Evolutionary conservation across 2,888 invertebrate species (phyloP).

Genomic region (Holacanthella duospinosa): DNA sequence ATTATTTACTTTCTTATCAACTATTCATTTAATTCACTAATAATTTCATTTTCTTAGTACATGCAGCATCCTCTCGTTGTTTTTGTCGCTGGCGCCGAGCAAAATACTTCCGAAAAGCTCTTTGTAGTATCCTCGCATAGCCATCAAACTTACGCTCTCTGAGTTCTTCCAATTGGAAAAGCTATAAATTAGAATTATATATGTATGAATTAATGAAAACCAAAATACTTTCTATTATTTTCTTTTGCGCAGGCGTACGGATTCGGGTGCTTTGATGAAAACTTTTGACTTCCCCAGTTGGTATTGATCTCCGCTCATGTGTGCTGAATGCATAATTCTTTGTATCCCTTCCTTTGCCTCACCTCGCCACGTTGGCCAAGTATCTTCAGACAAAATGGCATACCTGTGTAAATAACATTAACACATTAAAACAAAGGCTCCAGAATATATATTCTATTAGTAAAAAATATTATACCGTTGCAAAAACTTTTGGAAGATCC

Average conservation of each 20-base stretch:
- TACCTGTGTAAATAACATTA: conserved; percentile 43
- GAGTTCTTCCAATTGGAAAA: conserved; percentile 57
- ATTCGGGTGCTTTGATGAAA: conserved; percentile 57
- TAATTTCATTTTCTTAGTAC: conserved; percentile 28
- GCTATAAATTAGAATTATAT: conserved; percentile 41
- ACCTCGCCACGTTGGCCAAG: conserved; percentile 52
- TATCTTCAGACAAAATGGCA: conserved; percentile 54
- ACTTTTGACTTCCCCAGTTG: conserved; percentile 56
- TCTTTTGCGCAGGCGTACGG: conserved; percentile 41
- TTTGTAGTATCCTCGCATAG: conserved; percentile 55
- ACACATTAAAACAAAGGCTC: not conserved
- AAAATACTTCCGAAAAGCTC: conserved; percentile 55
- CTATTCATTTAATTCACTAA: not conserved
- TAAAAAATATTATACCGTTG: conserved; percentile 43
- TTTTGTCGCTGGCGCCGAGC: conserved; percentile 50
- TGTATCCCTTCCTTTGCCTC: conserved; percentile 49
- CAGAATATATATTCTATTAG: not conserved
- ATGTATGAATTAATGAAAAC: not conserved
- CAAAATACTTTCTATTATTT: not conserved
- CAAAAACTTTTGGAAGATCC: conserved; percentile 53
- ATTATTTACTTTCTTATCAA: not conserved
- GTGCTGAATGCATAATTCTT: conserved; percentile 49
- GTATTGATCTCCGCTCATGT: conserved; percentile 52
- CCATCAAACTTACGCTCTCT: conserved; percentile 56
- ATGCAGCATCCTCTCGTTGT: conserved; percentile 49